Percentiles rank a stretch among this genome's conserved stretches.
These are phyloP conservation scores for Mesocricetus auratus DNA, from an alignment of 2,113 vertebrate species.

Conservation along the genomic window DNA sequence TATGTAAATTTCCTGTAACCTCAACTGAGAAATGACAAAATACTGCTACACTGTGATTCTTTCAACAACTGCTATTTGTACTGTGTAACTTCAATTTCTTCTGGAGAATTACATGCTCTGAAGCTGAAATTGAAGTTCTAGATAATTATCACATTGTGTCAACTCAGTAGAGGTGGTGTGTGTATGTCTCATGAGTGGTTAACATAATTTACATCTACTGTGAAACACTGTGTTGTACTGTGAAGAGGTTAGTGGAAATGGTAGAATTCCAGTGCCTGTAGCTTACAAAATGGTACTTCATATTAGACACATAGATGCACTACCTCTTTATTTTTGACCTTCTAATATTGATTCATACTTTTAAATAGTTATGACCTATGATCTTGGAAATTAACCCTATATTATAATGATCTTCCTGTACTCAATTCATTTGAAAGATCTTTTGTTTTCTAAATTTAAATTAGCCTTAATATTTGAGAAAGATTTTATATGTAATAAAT, in stretches of 20 bases:
- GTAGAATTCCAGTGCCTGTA: not conserved
- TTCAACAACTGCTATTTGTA: not conserved
- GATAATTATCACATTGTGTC: not conserved
- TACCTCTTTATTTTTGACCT: not conserved
- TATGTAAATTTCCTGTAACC: not conserved
- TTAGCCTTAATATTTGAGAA: not conserved
- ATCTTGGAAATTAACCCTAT: not conserved
- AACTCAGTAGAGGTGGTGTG: not conserved
- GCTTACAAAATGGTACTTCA: not conserved
- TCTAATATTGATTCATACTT: not conserved
- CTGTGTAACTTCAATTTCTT: slow-evolving; percentile 55
- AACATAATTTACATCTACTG: not conserved
- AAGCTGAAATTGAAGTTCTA: slow-evolving; percentile 39
- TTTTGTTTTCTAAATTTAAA: not conserved
- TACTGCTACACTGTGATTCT: slow-evolving; percentile 79
- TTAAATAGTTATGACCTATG: not conserved
- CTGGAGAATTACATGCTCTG: slow-evolving; percentile 56
- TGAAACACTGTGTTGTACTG: not conserved
- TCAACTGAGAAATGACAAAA: not conserved
- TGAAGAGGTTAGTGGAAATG: not conserved
- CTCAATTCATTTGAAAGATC: not conserved
- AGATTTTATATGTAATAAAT: not conserved
- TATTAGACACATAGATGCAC: not conserved
- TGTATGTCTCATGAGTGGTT: not conserved
- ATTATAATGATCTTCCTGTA: not conserved